These are phyloP conservation scores for Phymorhynchus buccinoides DNA, from an alignment of 1,140 invertebrate genomes.

Conservation along the genomic window DNA sequence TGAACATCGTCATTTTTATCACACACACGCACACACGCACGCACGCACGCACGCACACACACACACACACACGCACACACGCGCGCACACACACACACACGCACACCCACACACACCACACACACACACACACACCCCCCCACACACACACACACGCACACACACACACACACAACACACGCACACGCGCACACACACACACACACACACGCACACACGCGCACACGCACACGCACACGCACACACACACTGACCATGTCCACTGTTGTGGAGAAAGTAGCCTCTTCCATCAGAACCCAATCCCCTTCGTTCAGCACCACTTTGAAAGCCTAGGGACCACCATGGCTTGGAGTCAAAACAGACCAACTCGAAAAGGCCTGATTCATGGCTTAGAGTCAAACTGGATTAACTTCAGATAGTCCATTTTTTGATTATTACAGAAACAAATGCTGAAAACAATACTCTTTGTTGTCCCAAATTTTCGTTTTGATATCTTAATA, in stretches of 20 bases:
- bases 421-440: neutral
- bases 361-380: neutral
- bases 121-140: neutral
- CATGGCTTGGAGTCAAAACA: neutral
- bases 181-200: constrained; percentile 57
- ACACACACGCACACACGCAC: too few relatives aligned
- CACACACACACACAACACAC: too few relatives aligned
- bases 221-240: neutral
- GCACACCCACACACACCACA: neutral
- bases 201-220: neutral
- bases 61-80: too few relatives aligned
- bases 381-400: neutral
- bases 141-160: neutral
- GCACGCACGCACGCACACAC: too few relatives aligned
- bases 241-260: constrained; percentile 78
- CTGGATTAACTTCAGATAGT: too few relatives aligned
- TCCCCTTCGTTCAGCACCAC: constrained; percentile 78
- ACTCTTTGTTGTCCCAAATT: neutral
- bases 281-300: constrained; percentile 80
- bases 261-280: constrained; percentile 81
- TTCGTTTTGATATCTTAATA: neutral
- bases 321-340: constrained; percentile 32
- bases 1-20: too few relatives aligned
- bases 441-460: neutral
- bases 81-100: too few relatives aligned